Evolutionary conservation across 2,797 vertebrate species (phyloP), one percentile per base, ranked within the genome.

Genomic region (Spinus olivaceus): DNA sequence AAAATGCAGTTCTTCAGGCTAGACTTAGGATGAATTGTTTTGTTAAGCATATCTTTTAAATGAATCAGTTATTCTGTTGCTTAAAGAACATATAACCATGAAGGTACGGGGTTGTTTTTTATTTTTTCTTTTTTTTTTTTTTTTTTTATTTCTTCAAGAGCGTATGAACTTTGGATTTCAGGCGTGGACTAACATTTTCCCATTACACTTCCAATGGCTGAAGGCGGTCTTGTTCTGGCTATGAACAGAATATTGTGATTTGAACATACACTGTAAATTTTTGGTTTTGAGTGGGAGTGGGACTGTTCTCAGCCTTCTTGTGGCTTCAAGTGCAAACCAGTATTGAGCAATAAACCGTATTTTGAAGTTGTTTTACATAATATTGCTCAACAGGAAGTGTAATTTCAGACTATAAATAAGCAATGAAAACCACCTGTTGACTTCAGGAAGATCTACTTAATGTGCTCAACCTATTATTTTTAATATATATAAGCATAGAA

Each of bases 391-490:
- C 49, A 71, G 50, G 33, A 95, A 86, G 32, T 87, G 47, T 57
- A 39, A 78, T 82, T 91, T 69, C 42, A 81, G 67, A 42, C 79
- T 83, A 81, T 57, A 93, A 94, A 92, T 73, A 88, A 88, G 49
- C 32, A 84, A 73, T 27, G 10, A 67, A 41, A 89, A 92, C 60
- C 60, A 83, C 50, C 32, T 53, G 39, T 19, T 81, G 33, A 50
- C n/a, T 73, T 70, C 42, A 53, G 25, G 25, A 70, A 70, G 9
- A 3, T 47, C 41, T 63, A 35, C 14, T 37, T 51, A 20, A 20
- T 56, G 13, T 65, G 39, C 61, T 85, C 39, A 54, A 81, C 30
- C 13, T 78, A 21, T 14, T 81, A 16, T 50, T 64, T 83, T 18
- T 42, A 37, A 41, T 13, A 51, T 44, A n/a, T 27, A n/a, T 27